A percentile compares a stretch with the other conserved stretches of the same genome.
Evolutionary conservation across 2,113 vertebrate genomes (phyloP).

Genomic region (Notarius lentiginosus): DNA sequence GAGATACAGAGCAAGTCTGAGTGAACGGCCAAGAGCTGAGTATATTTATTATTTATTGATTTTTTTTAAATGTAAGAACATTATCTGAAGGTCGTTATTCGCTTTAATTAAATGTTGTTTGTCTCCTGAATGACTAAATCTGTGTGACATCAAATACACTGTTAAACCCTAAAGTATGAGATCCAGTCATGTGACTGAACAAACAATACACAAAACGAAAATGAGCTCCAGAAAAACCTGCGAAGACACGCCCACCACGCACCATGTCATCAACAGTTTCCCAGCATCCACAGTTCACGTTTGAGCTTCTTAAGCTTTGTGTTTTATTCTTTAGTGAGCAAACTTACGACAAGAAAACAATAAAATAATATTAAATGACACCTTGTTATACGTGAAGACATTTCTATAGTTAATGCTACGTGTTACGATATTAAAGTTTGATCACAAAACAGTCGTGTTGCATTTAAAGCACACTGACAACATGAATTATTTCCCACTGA

Average conservation of each 20-base stretch:
- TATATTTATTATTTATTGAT: not conserved
- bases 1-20: not conserved
- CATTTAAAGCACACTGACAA: not conserved
- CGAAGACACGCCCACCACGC: too few species aligned
- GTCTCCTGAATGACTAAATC: not conserved
- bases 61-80: not conserved
- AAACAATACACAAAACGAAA: too few species aligned
- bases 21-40: not conserved
- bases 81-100: not conserved
- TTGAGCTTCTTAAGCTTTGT: too few species aligned
- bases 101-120: not conserved
- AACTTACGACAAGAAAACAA: not conserved
- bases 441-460: not conserved
- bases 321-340: not conserved
- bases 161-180: too few species aligned
- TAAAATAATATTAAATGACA: not conserved
- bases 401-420: too few species aligned
- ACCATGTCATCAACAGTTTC: too few species aligned
- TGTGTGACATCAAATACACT: not conserved
- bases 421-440: too few species aligned
- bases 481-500: not conserved
- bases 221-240: too few species aligned
- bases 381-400: too few species aligned
- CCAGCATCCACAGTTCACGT: too few species aligned
- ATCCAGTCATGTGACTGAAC: too few species aligned